Evolutionary conservation across 1,140 invertebrate genomes (phyloP), one percentile per base, ranked within the genome.

Genomic region (Acromyrmex echinatior): DNA sequence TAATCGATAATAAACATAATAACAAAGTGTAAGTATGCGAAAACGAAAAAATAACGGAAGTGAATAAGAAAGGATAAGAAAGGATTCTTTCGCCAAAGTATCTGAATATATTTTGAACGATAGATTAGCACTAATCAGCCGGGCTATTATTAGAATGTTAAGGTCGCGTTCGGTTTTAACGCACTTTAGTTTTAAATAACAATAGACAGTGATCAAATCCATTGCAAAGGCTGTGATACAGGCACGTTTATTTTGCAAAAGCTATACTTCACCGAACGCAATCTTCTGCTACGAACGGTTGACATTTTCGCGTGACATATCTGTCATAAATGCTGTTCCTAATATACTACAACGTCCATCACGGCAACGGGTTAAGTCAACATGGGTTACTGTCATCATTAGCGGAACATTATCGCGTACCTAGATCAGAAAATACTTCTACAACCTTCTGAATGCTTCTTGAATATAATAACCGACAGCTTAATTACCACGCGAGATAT

Each of bases 361-460:
- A 91, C 51, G 35, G 79, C 51, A 63, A 86, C 86, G 86, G 58
- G 80, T 90, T 93, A 79, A 87, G 84, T 92, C 89, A 92, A 93
- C 92, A 92, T 45, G 80, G 56, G 65, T 56, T 90, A 87, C 82
- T 92, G 92, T 92, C 92, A 92, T 92, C 63, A 92, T 90, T 92
- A 93, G 92, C 92, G 93, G 86, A 78, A 87, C 68, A 71, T 81
- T 58, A 71, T 81, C 31, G 51, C 31, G 51, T 45, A 81, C n/a
- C 49, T 81, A 58, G 53, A 71, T 81, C 31, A 39, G 53, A 71
- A 81, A 58, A 81, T 71, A 21, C 79, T 71, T 58, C 31, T 81
- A 56, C 21, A 51, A 28, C 28, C 65, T 70, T 25, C 49, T 21
- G 63, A 68, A 80, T 39, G 49, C 78, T 56, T 31, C 35, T 39